Evolutionary conservation across 2,797 vertebrate species (phyloP).

Genomic region (Cacajao melanocephalus): DNA sequence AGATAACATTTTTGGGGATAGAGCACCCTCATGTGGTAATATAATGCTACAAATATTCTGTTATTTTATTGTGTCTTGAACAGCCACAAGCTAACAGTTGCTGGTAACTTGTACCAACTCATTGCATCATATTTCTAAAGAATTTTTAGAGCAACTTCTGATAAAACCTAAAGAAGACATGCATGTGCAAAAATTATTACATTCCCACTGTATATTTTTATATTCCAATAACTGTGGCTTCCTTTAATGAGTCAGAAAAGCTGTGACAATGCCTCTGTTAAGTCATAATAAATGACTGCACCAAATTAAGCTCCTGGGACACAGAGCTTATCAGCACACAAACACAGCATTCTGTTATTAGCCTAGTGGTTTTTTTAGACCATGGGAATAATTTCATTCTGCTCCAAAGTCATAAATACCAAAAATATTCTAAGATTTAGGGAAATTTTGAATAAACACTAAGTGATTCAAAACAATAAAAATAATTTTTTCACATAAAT

Average conservation of each 20-base stretch:
- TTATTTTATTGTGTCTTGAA: not conserved
- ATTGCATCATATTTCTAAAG: not conserved
- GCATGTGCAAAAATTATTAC: not conserved
- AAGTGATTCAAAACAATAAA: not conserved
- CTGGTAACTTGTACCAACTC: not conserved
- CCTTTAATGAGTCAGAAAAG: not conserved
- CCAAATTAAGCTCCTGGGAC: not conserved
- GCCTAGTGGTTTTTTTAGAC: not conserved
- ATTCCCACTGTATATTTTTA: not conserved
- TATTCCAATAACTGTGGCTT: not conserved
- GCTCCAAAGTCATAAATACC: not conserved
- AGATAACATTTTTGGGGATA: conserved; percentile 75
- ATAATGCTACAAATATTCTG: not conserved
- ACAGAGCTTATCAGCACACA: not conserved
- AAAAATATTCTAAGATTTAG: not conserved
- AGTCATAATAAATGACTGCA: not conserved
- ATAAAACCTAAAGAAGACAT: not conserved
- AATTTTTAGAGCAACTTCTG: not conserved
- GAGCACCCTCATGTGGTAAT: conserved; percentile 84
- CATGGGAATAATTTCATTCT: not conserved
- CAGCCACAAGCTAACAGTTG: not conserved
- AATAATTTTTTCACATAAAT: not conserved
- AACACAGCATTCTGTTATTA: not conserved
- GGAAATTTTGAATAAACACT: not conserved
- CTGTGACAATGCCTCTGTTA: not conserved